A percentile compares a stretch with the other conserved stretches of the same genome.
These are phyloP conservation scores for Torymus aiolomorphi DNA, from an alignment of 2,888 invertebrate genomes.

Conservation along the genomic window DNA sequence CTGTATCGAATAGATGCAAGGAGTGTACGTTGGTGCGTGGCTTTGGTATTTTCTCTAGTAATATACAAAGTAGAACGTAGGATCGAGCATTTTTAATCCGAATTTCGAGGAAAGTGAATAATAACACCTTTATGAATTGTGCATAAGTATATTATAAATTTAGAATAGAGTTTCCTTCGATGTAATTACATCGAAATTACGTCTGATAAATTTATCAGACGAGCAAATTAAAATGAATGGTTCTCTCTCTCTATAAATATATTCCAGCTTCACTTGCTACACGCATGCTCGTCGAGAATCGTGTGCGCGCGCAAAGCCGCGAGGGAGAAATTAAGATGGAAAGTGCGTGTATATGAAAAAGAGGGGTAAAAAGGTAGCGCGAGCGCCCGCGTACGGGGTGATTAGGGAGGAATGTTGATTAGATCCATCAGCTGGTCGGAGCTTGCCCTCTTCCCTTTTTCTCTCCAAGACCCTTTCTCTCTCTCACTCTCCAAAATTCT, in stretches of 20 bases:
- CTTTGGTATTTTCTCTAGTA: too few relatives aligned
- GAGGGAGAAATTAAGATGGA: conserved; percentile 55
- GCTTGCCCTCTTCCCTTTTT: conserved; percentile 30
- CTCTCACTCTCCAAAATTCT: conserved; percentile 59
- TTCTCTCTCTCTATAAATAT: not conserved
- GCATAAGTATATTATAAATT: conserved; percentile 11
- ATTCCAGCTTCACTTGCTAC: too few relatives aligned
- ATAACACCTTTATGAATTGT: not conserved
- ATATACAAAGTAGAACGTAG: too few relatives aligned
- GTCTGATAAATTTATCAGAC: conserved; percentile 28
- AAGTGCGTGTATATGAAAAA: conserved; percentile 48
- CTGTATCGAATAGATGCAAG: too few relatives aligned
- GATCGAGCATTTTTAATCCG: too few relatives aligned
- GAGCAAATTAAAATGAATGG: conserved; percentile 30
- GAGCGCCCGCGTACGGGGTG: conserved; percentile 63
- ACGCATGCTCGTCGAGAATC: conserved; percentile 16
- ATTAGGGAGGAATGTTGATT: conserved; percentile 76
- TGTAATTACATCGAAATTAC: too few relatives aligned
- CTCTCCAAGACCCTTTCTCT: not conserved
- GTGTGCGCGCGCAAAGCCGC: conserved; percentile 20
- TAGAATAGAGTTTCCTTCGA: conserved; percentile 2
- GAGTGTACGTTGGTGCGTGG: too few relatives aligned
- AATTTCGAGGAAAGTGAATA: too few relatives aligned
- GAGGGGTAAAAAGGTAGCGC: conserved; percentile 42
- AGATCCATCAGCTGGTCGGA: conserved; percentile 73